These are phyloP conservation scores for Nezara viridula DNA, from an alignment of 2,888 invertebrate genomes.

Conservation along the genomic window DNA sequence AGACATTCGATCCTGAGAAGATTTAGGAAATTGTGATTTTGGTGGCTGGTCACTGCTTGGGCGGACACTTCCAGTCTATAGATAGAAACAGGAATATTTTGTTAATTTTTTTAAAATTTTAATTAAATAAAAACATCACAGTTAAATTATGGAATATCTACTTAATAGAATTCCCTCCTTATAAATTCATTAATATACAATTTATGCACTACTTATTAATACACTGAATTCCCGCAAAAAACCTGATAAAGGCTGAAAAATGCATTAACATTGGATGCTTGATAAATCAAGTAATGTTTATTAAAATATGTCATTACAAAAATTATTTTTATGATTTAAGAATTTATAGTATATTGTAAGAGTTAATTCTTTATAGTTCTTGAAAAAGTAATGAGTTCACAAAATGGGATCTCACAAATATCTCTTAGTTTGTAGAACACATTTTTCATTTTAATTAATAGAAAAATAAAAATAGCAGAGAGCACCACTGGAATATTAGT, in stretches of 20 bases:
- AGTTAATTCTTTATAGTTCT: too few species aligned
- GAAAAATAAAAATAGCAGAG: too few species aligned
- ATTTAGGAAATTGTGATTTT: conserved; percentile 61
- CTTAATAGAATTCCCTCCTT: background rate
- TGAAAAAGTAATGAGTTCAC: too few species aligned
- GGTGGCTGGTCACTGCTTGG: conserved; percentile 17
- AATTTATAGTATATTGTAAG: too few species aligned
- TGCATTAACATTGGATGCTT: background rate
- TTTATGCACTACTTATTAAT: background rate
- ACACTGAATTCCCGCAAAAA: too few species aligned
- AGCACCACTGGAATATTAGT: too few species aligned
- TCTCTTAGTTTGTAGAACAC: too few species aligned
- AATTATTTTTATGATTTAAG: too few species aligned
- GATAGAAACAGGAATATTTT: background rate
- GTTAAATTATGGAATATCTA: background rate
- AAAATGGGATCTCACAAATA: too few species aligned
- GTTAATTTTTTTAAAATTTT: background rate
- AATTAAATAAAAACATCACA: background rate
- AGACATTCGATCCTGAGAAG: conserved; percentile 76
- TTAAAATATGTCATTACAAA: too few species aligned
- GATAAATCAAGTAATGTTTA: too few species aligned
- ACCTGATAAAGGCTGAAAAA: background rate
- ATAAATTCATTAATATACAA: background rate
- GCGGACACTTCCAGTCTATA: background rate
- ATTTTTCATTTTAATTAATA: too few species aligned